These are phyloP conservation scores for Eupithecia abbreviata DNA, from an alignment of 2,888 invertebrate genomes.

Conservation along the genomic window DNA sequence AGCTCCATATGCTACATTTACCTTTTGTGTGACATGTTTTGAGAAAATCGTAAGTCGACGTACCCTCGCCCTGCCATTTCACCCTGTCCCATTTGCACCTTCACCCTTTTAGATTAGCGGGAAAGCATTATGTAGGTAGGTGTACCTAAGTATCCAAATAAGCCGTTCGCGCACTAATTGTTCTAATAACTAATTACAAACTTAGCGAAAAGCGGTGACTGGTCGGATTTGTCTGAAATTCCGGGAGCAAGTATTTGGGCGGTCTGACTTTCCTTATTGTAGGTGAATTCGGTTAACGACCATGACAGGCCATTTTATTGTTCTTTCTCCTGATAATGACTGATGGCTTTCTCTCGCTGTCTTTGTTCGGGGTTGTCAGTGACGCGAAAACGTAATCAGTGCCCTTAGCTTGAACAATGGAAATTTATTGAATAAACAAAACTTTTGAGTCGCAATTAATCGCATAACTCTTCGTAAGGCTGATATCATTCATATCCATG, in stretches of 20 bases:
- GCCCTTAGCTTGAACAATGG: conserved; percentile 64
- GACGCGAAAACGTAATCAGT: conserved; percentile 80
- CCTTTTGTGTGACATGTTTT: conserved; percentile 16
- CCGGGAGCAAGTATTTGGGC: conserved; percentile 59
- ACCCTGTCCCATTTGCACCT: not conserved
- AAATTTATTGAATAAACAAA: conserved; percentile 61
- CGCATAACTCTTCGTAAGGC: conserved; percentile 22
- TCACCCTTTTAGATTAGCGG: conserved; percentile 4
- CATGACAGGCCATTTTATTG: conserved; percentile 77
- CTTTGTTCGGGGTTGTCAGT: conserved; percentile 77
- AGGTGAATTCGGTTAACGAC: conserved; percentile 76
- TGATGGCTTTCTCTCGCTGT: conserved; percentile 77
- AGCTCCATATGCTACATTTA: conserved; percentile 10
- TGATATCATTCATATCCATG: not conserved
- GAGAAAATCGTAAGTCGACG: conserved; percentile 15
- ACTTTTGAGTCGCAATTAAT: conserved; percentile 53
- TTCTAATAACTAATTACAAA: conserved; percentile 58
- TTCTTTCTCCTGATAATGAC: conserved; percentile 79
- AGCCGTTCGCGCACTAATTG: conserved; percentile 52
- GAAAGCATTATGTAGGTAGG: not conserved
- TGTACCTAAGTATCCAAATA: conserved; percentile 19
- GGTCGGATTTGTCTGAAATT: conserved; percentile 64
- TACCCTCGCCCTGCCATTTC: conserved; percentile 5
- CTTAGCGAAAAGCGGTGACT: conserved; percentile 57
- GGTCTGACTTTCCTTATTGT: conserved; percentile 60